These are phyloP conservation scores for Nanorana parkeri DNA, from an alignment of 2,113 vertebrate species.

Conservation along the genomic window DNA sequence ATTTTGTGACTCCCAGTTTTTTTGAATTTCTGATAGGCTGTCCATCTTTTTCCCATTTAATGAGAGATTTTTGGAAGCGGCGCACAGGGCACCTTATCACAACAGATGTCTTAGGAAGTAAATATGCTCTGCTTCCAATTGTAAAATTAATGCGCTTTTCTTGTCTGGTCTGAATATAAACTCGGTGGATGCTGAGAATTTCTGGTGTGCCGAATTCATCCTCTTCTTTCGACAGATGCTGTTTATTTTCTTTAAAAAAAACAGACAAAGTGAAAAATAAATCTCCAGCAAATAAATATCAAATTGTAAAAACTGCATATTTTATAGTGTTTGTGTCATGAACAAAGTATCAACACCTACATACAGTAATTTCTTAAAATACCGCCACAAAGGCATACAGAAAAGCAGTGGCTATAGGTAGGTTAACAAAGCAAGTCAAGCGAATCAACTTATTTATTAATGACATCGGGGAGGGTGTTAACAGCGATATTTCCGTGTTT, in stretches of 20 bases:
- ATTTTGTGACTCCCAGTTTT: constrained; percentile 79
- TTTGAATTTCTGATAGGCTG: constrained; percentile 74
- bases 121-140: constrained; percentile 84
- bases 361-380: too few relatives aligned
- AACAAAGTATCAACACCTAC: too few relatives aligned
- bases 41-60: constrained; percentile 89
- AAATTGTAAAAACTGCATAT: not conserved
- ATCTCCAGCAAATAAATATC: not conserved
- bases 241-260: constrained; percentile 33
- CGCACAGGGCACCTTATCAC: constrained; percentile 86
- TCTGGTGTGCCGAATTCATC: constrained; percentile 72
- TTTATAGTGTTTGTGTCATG: too few relatives aligned
- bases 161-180: constrained; percentile 87
- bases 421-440: too few relatives aligned
- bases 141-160: constrained; percentile 87
- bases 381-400: too few relatives aligned
- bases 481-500: too few relatives aligned
- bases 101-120: constrained; percentile 88
- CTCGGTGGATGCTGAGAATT: constrained; percentile 75
- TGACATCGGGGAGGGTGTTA: too few relatives aligned
- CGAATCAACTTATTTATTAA: too few relatives aligned
- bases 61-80: constrained; percentile 80
- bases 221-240: constrained; percentile 61
- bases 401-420: too few relatives aligned
- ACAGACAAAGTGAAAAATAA: not conserved